These are phyloP conservation scores for Periophthalmus magnuspinnatus DNA, from an alignment of 2,797 vertebrate genomes.

Conservation along the genomic window DNA sequence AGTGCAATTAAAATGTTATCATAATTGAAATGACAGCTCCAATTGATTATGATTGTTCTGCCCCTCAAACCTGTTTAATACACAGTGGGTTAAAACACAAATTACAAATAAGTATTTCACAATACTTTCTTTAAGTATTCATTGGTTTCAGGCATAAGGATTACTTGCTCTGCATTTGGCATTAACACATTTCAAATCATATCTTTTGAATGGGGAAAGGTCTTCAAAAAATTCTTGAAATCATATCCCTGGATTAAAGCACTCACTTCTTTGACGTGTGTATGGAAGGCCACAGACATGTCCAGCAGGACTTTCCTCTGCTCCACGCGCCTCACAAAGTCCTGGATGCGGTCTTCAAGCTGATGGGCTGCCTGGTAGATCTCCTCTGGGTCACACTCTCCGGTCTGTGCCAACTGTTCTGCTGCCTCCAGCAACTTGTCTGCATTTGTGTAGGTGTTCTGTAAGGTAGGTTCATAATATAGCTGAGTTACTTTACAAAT, in stretches of 20 bases:
- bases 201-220: too few species aligned
- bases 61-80: neutral
- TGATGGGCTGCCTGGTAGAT: constrained; percentile 98
- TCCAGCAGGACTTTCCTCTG: constrained; percentile 94
- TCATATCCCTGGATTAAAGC: neutral
- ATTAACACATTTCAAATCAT: neutral
- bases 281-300: constrained; percentile 98
- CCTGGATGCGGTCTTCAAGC: constrained; percentile 95
- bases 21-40: neutral
- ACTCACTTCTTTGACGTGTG: constrained; percentile 94
- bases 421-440: constrained; percentile 96
- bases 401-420: constrained; percentile 94
- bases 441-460: constrained; percentile 98
- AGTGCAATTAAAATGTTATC: neutral
- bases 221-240: too few species aligned
- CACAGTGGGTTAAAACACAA: neutral
- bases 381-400: constrained; percentile 96
- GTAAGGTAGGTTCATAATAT: constrained; percentile 25
- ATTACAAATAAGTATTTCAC: neutral
- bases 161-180: too few species aligned
- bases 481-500: neutral
- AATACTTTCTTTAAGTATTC: neutral
- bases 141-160: too few species aligned
- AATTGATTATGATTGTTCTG: neutral
- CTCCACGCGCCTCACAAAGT: constrained; percentile 94